Conservation (phyloP, 2,797 vertebrate genomes). For the Silurus aristotelis region DNA sequence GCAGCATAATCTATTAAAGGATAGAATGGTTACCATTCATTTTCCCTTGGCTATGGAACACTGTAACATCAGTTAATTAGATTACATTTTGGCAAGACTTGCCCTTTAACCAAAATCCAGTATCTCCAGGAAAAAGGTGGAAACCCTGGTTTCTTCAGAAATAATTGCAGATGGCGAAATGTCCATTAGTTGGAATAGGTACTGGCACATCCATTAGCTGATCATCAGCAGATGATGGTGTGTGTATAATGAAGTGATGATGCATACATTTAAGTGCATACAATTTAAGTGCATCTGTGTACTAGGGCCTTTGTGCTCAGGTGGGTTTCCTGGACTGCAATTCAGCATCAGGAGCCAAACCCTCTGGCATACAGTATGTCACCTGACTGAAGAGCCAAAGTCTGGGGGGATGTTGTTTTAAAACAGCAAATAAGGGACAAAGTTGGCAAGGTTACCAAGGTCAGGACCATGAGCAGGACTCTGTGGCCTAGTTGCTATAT, state of each 20-base stretch:
- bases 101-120: neutral
- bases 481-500: slow-evolving; percentile 35
- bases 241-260: neutral
- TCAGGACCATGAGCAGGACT: slow-evolving; percentile 11
- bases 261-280: neutral
- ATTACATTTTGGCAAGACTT: neutral
- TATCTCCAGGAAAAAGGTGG: neutral
- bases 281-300: neutral
- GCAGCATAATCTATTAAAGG: neutral
- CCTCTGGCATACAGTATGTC: neutral
- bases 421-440: slow-evolving; percentile 7
- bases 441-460: slow-evolving; percentile 12
- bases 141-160: neutral
- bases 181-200: neutral
- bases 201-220: neutral
- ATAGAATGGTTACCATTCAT: neutral
- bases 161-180: neutral
- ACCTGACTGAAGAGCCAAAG: neutral
- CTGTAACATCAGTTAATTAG: neutral
- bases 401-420: neutral
- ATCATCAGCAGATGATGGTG: neutral
- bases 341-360: neutral
- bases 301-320: neutral
- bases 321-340: slow-evolving; percentile 6
- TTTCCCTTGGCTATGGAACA: neutral